A percentile compares a stretch with the other conserved stretches of the same genome.
These are phyloP conservation scores for Elachura formosa DNA, from an alignment of 2,113 vertebrate species.

Conservation along the genomic window DNA sequence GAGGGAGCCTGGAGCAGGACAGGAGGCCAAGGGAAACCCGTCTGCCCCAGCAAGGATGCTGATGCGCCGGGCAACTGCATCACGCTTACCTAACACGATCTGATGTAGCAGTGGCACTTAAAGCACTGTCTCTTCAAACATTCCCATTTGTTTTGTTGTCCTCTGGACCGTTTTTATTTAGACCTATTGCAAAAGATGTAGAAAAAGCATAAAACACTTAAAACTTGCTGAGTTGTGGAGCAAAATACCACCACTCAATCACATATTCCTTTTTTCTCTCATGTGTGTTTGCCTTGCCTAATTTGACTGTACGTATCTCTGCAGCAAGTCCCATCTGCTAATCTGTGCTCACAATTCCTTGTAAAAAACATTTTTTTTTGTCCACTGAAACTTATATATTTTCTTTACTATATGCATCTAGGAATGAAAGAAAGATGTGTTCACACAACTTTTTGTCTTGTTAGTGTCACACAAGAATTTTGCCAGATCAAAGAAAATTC, in stretches of 20 bases:
- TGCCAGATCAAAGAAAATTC: not conserved
- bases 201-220: not conserved
- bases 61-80: rapidly evolving
- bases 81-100: not conserved
- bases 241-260: not conserved
- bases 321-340: not conserved
- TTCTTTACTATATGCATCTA: not conserved
- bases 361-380: not conserved
- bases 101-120: not conserved
- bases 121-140: not conserved
- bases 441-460: not conserved
- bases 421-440: not conserved
- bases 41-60: not conserved
- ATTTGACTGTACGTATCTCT: not conserved
- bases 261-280: not conserved
- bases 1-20: not conserved
- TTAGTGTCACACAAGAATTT: not conserved
- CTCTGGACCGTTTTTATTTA: not conserved
- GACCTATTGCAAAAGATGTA: not conserved
- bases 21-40: not conserved
- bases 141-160: not conserved
- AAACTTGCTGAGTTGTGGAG: not conserved
- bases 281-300: not conserved
- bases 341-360: not conserved
- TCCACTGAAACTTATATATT: not conserved